These are phyloP conservation scores for Bellardia bayeri DNA, from an alignment of 2,888 invertebrate species.

Conservation along the genomic window DNA sequence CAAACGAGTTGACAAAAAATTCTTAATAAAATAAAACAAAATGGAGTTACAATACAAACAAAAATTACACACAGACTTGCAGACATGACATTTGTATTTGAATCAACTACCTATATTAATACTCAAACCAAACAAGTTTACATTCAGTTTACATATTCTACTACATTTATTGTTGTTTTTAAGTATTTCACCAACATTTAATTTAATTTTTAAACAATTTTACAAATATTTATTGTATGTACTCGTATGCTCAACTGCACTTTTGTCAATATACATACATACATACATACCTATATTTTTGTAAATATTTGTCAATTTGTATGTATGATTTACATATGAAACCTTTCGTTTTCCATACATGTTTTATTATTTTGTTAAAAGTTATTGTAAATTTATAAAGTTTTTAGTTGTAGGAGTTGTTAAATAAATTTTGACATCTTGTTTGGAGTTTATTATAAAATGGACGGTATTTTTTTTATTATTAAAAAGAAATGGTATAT, in stretches of 20 bases:
- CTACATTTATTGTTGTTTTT: constrained; percentile 4
- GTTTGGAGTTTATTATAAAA: constrained; percentile 46
- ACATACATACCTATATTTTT: constrained; percentile 11
- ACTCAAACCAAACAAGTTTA: constrained; percentile 58
- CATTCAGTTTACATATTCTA: constrained; percentile 14
- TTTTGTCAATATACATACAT: constrained; percentile 8
- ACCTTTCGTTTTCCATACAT: background rate
- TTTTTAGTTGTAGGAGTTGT: background rate
- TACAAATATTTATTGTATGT: constrained; percentile 12
- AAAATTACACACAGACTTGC: constrained; percentile 34
- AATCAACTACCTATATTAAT: constrained; percentile 45
- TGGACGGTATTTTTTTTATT: constrained; percentile 26
- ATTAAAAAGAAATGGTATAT: background rate
- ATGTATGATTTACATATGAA: constrained; percentile 8
- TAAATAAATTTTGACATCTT: constrained; percentile 20
- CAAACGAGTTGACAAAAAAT: constrained; percentile 75
- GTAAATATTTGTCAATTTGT: constrained; percentile 43
- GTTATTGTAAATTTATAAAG: background rate
- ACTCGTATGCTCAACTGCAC: constrained; percentile 35
- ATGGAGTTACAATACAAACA: constrained; percentile 8
- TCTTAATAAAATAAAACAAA: constrained; percentile 42
- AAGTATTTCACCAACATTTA: background rate
- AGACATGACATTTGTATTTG: constrained; percentile 45
- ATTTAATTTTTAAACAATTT: background rate
- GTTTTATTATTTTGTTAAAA: background rate